These are phyloP conservation scores for Caenorhabditis sp. DNA, from an alignment of 2,888 invertebrate species.

Conservation along the genomic window DNA sequence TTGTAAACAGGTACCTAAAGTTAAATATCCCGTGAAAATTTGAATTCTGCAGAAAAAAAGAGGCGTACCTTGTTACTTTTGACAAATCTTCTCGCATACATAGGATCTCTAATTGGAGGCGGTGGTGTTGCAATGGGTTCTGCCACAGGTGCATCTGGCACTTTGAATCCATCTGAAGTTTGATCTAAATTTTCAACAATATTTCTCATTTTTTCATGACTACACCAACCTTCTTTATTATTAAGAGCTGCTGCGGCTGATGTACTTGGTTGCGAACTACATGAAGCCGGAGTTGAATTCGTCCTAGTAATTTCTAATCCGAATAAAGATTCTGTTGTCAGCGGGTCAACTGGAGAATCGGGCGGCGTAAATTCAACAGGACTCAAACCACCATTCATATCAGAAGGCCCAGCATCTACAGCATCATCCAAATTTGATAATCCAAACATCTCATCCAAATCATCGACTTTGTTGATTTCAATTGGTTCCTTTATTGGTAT, in stretches of 20 bases:
- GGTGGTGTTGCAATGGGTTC: conserved; percentile 7
- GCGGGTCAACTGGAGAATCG: conserved; percentile 46
- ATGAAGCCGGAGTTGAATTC: conserved; percentile 6
- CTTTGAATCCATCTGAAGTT: conserved; percentile 4
- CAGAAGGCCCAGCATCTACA: background rate
- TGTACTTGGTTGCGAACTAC: conserved; percentile 7
- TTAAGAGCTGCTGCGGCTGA: conserved; percentile 6
- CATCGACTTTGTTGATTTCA: conserved; percentile 8
- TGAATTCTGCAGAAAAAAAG: background rate
- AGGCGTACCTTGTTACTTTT: conserved; percentile 23
- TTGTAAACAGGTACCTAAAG: conserved; percentile 57
- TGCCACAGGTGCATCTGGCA: background rate
- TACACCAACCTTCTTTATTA: conserved; percentile 8
- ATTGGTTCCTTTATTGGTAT: background rate
- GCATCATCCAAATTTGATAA: conserved; percentile 17
- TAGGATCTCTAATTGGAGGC: conserved; percentile 7
- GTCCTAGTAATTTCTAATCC: conserved; percentile 6
- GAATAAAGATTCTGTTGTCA: conserved; percentile 21
- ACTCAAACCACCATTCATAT: conserved; percentile 16
- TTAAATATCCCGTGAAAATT: background rate
- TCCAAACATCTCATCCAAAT: conserved; percentile 36
- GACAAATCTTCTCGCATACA: background rate
- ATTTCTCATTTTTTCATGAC: too few relatives aligned
- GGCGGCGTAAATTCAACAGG: conserved; percentile 60
- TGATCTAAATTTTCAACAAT: too few relatives aligned